Evolutionary conservation across 2,888 invertebrate genomes (phyloP), one percentile per base, ranked within the genome.

Genomic region (Ochropacha duplaris): DNA sequence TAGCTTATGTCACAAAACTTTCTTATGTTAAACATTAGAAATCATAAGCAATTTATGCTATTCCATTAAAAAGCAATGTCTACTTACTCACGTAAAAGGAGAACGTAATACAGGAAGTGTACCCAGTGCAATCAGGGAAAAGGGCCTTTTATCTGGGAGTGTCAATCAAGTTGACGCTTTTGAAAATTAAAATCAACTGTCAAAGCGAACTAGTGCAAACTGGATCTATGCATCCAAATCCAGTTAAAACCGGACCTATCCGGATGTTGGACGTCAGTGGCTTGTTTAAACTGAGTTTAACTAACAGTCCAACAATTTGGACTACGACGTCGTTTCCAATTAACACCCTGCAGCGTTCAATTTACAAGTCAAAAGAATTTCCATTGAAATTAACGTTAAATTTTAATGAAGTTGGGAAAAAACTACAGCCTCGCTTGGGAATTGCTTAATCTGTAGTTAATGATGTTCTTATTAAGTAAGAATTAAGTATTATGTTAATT

Each of bases 311-410:
- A 58, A 61, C 60, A 66, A 69, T 71, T 66, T 71, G 65, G 68
- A 61, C 71, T 74, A 59, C 65, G 66, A 55, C 66, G 60, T 61
- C 61, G 59, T 28, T 69, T 60, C 65, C 81, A 83, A 81, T 84
- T 79, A 81, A 58, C 68, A 57, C 60, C 64, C 65, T 63, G 65
- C 65, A 59, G 63, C 54, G 55, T 61, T 64, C 68, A 80, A 83
- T 83, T 79, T 76, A 73, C 75, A 78, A 80, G 71, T 74, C 73
- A 78, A 79, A 82, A 79, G 80, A 79, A 76, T 73, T 65, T 68
- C 68, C 68, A 71, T 72, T 65, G 36, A 62, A 70, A 69, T 74
- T 60, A 72, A 61, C 64, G 66, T 65, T 51, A 50, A 59, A 61
- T 44, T 57, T 61, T 66, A 66, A 76, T 68, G 59, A 67, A 72